Base-by-base conservation (phyloP, 2,113 vertebrate species). In the Syngnathus floridae region DNA sequence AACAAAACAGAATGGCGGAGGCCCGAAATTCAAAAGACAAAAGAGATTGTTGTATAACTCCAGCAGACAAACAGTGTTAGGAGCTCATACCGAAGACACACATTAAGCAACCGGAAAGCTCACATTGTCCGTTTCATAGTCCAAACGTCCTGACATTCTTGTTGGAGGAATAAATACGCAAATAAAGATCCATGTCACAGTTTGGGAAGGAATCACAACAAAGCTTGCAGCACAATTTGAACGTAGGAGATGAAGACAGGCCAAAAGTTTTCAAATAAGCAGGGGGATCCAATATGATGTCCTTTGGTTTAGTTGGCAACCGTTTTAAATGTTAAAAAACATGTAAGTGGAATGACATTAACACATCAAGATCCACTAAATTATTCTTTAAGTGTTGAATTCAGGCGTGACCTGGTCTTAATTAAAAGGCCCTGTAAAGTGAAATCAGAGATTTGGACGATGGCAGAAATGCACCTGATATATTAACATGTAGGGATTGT, bases 31-130 rank as follows among this genome's bases (percentile, higher is more conserved):
- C 87, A 86, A 56, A 78, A 86, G 84, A 90, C 86, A 84, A 82
- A 78, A 88, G 84, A 83, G 73, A 73, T 75, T 72, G 66, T 79
- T 75, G 70, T 75, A 71, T 86, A 72, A 82, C 85, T 74, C 84
- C 86, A 80, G 85, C 82, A 87, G 80, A 90, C 87, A 87, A 82
- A 22, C 66, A 87, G 84, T 89, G 85, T 87, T 87, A 87, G 85
- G 80, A 86, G 83, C 81, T 88, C 85, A 87, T 75, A 89, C 70
- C 75, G 62, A 85, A 84, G 66, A 86, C 64, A 77, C 19, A 59
- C 43, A 14, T 67, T 75, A 83, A 87, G 83, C 79, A 74, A 80
- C 80, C 76, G 81, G 73, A 88, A 87, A 87, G 68, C 71, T 79
- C 74, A 70, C 65, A 74, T 67, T 75, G 79, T 80, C 73, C 6